Conservation (phyloP, 1,140 invertebrate species). For the Tetramorium simillimum region DNA sequence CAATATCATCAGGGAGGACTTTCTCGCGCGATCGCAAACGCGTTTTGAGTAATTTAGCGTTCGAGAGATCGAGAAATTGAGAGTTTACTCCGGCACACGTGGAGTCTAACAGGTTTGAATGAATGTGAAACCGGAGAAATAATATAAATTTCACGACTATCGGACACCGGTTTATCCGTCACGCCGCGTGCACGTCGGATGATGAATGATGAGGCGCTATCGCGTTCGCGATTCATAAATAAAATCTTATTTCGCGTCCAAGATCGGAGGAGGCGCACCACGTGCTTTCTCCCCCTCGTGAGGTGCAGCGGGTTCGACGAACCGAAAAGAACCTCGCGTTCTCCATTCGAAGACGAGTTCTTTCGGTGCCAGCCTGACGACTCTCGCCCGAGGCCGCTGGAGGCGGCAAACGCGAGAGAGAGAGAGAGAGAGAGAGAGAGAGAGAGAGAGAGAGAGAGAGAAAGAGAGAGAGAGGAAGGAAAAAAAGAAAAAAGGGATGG, state of each 20-base stretch:
- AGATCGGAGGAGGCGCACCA: constrained; percentile 2
- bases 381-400: background rate
- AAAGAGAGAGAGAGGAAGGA: no score
- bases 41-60: background rate
- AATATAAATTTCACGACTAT: background rate
- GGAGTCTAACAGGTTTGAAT: background rate
- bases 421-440: background rate
- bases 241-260: background rate
- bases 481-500: background rate
- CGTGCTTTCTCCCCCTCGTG: background rate
- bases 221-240: background rate
- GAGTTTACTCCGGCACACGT: background rate
- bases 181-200: background rate
- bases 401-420: background rate
- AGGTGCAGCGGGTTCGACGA: constrained; percentile 2
- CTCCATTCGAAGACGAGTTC: background rate
- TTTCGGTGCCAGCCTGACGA: background rate
- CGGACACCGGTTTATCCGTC: background rate
- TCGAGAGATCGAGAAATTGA: background rate
- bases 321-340: background rate
- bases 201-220: background rate
- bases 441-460: no score
- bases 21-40: no score
- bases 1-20: background rate
- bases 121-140: background rate